phyloP scores from a whole-genome alignment of 2,113 vertebrate species.

The Cephalopterus ornatus region DNA sequence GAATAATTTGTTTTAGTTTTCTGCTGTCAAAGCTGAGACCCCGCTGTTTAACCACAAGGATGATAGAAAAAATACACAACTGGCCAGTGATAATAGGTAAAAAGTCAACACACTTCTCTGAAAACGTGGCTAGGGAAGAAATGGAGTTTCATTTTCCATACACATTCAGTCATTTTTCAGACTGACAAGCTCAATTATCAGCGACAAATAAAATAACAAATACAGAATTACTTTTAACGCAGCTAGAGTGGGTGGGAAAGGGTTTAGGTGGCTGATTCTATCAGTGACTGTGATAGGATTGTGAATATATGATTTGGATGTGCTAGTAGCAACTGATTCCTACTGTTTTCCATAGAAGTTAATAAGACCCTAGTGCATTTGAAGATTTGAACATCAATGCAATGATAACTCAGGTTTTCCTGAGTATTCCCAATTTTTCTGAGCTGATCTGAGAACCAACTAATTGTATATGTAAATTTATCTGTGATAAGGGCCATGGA shows the following conservation, averaged over 20 bases:
- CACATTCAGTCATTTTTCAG: background rate
- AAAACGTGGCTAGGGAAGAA: background rate
- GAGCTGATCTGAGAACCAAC: background rate
- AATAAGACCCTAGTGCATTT: background rate
- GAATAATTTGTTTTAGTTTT: background rate
- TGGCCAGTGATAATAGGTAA: background rate
- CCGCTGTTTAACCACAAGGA: background rate
- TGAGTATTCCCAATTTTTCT: background rate
- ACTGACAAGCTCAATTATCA: background rate
- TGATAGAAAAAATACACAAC: background rate
- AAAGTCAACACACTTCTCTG: background rate
- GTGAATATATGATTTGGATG: background rate
- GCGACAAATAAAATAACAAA: background rate
- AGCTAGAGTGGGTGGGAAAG: background rate
- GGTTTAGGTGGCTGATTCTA: background rate
- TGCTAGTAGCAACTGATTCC: background rate
- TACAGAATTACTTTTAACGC: background rate
- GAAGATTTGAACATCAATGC: background rate
- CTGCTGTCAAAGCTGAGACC: background rate
- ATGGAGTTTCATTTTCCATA: background rate
- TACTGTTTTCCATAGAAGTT: background rate
- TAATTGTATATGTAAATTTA: background rate
- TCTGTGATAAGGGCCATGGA: background rate
- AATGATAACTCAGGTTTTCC: background rate
- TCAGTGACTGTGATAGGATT: background rate